Conservation (phyloP, 2,888 invertebrate species). For the Phasia obesa region DNA sequence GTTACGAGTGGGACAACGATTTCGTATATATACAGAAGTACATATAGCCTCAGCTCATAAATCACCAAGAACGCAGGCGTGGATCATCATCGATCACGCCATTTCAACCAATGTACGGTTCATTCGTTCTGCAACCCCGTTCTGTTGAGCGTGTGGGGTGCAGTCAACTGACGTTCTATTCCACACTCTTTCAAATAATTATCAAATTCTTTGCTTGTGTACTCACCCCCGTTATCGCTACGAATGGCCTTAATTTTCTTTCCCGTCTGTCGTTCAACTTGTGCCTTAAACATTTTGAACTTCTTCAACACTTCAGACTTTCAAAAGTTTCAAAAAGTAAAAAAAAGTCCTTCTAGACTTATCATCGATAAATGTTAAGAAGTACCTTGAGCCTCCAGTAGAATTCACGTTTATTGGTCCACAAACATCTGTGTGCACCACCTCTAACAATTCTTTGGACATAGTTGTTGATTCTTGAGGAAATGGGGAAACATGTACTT, state of each 20-base stretch:
- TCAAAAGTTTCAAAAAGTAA: slow-evolving; percentile 27
- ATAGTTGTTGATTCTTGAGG: slow-evolving; percentile 18
- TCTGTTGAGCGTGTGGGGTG: slow-evolving; percentile 71
- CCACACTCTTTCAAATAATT: slow-evolving; percentile 62
- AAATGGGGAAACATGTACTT: slow-evolving; percentile 49
- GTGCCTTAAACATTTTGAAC: slow-evolving; percentile 36
- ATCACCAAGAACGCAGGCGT: slow-evolving; percentile 70
- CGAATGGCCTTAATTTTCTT: slow-evolving; percentile 41
- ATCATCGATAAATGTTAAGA: slow-evolving; percentile 49
- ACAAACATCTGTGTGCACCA: slow-evolving; percentile 54
- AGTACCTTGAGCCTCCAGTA: slow-evolving; percentile 17
- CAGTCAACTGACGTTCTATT: slow-evolving; percentile 65
- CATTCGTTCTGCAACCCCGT: slow-evolving; percentile 70
- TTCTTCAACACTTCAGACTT: slow-evolving; percentile 42
- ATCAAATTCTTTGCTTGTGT: slow-evolving; percentile 51
- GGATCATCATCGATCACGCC: slow-evolving; percentile 75
- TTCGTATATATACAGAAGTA: slow-evolving; percentile 69
- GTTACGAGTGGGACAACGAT: slow-evolving; percentile 59
- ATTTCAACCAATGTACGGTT: slow-evolving; percentile 73
- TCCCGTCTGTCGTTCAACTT: slow-evolving; percentile 29
- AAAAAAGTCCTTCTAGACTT: slow-evolving; percentile 36
- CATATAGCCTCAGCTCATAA: slow-evolving; percentile 72
- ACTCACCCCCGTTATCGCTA: slow-evolving; percentile 39
- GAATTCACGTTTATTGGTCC: slow-evolving; percentile 8
- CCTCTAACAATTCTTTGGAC: slow-evolving; percentile 38